These are phyloP conservation scores for Scomberomorus guttatus DNA, from an alignment of 2,797 vertebrate genomes.

Conservation along the genomic window DNA sequence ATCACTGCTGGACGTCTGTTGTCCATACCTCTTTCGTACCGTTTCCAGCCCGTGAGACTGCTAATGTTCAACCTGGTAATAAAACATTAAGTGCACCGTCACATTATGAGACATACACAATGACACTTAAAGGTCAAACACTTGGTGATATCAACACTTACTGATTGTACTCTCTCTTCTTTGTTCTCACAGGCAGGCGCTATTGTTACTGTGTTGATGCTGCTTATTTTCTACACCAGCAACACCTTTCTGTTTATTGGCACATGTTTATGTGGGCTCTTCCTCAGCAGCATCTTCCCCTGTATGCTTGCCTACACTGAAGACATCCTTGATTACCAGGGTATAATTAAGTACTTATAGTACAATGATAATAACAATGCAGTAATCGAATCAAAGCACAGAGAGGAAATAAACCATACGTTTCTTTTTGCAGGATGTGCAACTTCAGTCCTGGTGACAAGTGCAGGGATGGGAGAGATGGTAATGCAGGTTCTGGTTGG, in stretches of 20 bases:
- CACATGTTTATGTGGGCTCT: constrained; percentile 93
- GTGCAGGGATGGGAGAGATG: constrained; percentile 96
- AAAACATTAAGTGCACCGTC: neutral
- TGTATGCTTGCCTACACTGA: constrained; percentile 96
- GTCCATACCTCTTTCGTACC: constrained; percentile 93
- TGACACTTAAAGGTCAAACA: constrained; percentile 4
- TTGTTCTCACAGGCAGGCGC: constrained; percentile 88
- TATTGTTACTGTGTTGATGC: constrained; percentile 90
- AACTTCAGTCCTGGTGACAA: constrained; percentile 94
- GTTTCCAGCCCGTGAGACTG: constrained; percentile 90
- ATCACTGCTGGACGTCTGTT: constrained; percentile 94
- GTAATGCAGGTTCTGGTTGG: constrained; percentile 95
- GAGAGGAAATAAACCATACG: constrained; percentile 11
- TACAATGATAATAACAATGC: constrained; percentile 6
- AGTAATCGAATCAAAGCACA: neutral
- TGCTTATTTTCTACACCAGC: constrained; percentile 92
- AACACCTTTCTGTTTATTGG: constrained; percentile 91
- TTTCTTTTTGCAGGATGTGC: constrained; percentile 89
- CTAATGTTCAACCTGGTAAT: constrained; percentile 94
- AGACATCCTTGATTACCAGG: constrained; percentile 94
- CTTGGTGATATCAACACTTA: neutral
- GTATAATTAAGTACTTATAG: constrained; percentile 74
- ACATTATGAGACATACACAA: neutral
- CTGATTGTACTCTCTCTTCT: neutral
- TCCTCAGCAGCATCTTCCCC: constrained; percentile 97